Conservation (phyloP, 2,797 vertebrate genomes). For the Philypnodon macrostomus region DNA sequence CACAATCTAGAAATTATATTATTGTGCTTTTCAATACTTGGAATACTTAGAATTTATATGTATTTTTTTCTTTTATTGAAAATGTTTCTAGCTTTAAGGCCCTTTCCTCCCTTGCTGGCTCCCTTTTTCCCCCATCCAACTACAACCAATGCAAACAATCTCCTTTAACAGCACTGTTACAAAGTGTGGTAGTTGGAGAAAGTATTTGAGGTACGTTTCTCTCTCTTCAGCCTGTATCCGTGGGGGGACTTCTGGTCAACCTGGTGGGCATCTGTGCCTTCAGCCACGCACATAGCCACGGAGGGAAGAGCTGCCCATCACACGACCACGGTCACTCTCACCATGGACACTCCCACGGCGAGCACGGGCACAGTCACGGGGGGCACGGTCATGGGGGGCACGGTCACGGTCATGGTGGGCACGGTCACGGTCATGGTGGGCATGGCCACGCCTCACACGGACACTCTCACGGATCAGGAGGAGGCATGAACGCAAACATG, state of each 20-base stretch:
- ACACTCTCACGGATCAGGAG: slow-evolving; percentile 77
- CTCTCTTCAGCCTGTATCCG: slow-evolving; percentile 86
- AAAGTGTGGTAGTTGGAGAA: background rate
- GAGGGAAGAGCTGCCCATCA: slow-evolving; percentile 76
- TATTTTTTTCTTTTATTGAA: too few relatives aligned
- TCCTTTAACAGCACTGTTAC: too few relatives aligned
- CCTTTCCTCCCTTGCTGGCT: too few relatives aligned
- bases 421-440: slow-evolving; percentile 67
- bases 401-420: slow-evolving; percentile 70
- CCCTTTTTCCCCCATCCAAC: too few relatives aligned
- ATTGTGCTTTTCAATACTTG: too few relatives aligned
- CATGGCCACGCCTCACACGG: slow-evolving; percentile 76
- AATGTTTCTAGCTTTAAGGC: too few relatives aligned
- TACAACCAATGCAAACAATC: too few relatives aligned
- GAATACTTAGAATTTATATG: too few relatives aligned
- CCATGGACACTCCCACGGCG: slow-evolving; percentile 78
- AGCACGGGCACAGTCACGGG: slow-evolving; percentile 79
- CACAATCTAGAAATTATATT: too few relatives aligned
- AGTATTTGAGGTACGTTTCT: background rate
- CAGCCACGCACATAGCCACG: slow-evolving; percentile 90
- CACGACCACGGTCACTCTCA: slow-evolving; percentile 83
- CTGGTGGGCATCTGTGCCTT: slow-evolving; percentile 97
- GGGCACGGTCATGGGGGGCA: slow-evolving; percentile 84
- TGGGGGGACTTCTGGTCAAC: slow-evolving; percentile 94
- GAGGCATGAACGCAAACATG: slow-evolving; percentile 98